Evolutionary conservation across 2,113 vertebrate species (phyloP), one percentile per base, ranked within the genome.

Genomic region (Xiphias gladius): DNA sequence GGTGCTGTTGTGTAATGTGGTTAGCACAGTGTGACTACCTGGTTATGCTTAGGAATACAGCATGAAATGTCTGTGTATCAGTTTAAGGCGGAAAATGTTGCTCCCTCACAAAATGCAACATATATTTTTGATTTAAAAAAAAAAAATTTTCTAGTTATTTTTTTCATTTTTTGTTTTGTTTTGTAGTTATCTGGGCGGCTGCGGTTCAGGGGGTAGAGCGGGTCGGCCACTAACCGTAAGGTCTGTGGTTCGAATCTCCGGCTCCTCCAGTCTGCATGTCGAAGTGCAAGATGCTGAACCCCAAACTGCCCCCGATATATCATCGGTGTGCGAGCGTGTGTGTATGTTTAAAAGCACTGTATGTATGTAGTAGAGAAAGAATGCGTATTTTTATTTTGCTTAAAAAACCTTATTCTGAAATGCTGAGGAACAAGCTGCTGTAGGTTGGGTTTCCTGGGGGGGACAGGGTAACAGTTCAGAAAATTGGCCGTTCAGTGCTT

Each of bases 1-100:
- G 37, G 62, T 48, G 80, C 70, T 59, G 12, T 83, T 86, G 78
- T 79, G 71, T 76, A 76, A 86, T 83, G 84, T 41, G 28, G 73
- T 89, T 87, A 87, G 87, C 84, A 73, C 83, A 76, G 80, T 70
- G 69, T 75, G 82, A 84, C 69, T 87, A 24, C 65, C 76, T 68
- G 84, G 69, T 80, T 76, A 68, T 46, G 22, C 46, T 46, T 43
- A 58, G 54, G 64, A 67, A 52, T 68, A 61, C 26, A 68, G 61
- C 64, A 52, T 30, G 72, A 73, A 28, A 59, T 50, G 24, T 67
- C n/a, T 24, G 28, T 37, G 24, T 63, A 61, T 57, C 22, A 13
- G 32, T 65, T 72, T 58, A 59, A 64, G 26, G 13, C 32, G 24
- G 32, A 35, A 26, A 16, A 22, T 77, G 8, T 41, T 80, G 65